Base-by-base conservation (phyloP, 2,888 invertebrate species). In the Salticus scenicus region DNA sequence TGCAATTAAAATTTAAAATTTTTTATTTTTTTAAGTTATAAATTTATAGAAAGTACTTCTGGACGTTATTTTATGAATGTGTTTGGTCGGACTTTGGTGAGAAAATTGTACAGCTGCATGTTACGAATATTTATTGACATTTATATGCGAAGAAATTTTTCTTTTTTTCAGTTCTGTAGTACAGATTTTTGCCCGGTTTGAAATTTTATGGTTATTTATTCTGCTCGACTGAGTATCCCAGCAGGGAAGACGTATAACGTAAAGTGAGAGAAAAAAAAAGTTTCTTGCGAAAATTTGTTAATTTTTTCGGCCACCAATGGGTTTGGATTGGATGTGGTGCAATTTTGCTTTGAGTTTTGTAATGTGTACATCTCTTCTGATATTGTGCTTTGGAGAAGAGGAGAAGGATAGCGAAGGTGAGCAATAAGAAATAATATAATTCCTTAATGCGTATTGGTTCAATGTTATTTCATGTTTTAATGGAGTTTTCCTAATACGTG, bases 351-450 rank as follows among this genome's bases (percentile, higher is more conserved):
- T 70, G 17, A 70, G 70, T 70, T 70, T 70, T 42, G 70, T 70
- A 24, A 41, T 70, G 42, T 70, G 70, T 42, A 27, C 42, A 14
- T 42, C 37, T n/a, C 42, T 70, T 42, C 70, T 70, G 27, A 27
- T 70, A 17, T n/a, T 37, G 28, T 42, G 70, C 70, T 17, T 28
- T 24, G 42, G 27, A 5, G 70, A 70, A 17, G 70, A 70, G 33
- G 70, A 70, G 17, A 70, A 70, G 17, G 70, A 70, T n/a, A 70
- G 70, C n/a, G 70, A 70, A 70, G 70, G 70, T 70, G 42, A 42
- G 70, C 20, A n/a, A 47, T 2, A 47, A 17, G n/a, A n/a, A n/a
- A n/a, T n/a, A n/a, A n/a, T n/a, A n/a, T n/a, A n/a, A n/a, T n/a
- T n/a, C n/a, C n/a, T n/a, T n/a, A n/a, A n/a, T n/a, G n/a, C n/a